phyloP scores from a whole-genome alignment of 2,888 invertebrate species.

The Caenorhabditis zanzibari region DNA sequence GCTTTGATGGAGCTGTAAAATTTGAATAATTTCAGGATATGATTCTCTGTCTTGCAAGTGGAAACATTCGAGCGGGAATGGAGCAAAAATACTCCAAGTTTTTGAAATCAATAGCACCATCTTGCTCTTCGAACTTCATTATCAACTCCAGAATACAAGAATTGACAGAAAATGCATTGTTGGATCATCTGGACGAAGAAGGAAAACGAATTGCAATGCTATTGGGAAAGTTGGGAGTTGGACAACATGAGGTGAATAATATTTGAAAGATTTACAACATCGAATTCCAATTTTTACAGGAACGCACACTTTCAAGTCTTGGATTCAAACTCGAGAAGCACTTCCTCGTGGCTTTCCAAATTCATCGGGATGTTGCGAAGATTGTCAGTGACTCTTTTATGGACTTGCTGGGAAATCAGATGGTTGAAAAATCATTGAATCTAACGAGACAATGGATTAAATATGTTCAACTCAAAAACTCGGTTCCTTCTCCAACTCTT shows the following conservation, averaged over 20 bases:
- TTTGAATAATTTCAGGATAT: slow-evolving; percentile 21
- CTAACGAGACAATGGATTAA: slow-evolving; percentile 51
- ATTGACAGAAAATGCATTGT: slow-evolving; percentile 38
- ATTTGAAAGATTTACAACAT: neutral
- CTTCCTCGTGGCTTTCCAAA: slow-evolving; percentile 64
- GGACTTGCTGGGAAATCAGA: slow-evolving; percentile 32
- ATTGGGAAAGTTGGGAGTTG: slow-evolving; percentile 26
- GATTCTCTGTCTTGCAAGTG: slow-evolving; percentile 37
- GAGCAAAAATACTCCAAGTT: slow-evolving; percentile 41
- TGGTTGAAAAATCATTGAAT: slow-evolving; percentile 57
- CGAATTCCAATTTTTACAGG: slow-evolving; percentile 11
- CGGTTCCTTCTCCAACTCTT: slow-evolving; percentile 49
- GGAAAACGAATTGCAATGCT: slow-evolving; percentile 43
- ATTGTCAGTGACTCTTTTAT: slow-evolving; percentile 66
- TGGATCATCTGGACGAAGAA: slow-evolving; percentile 60
- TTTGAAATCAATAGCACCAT: slow-evolving; percentile 42
- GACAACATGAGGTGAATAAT: slow-evolving; percentile 30
- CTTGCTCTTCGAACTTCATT: slow-evolving; percentile 51
- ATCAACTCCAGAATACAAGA: slow-evolving; percentile 47
- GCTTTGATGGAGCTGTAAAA: neutral
- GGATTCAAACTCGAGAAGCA: slow-evolving; percentile 63
- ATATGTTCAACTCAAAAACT: slow-evolving; percentile 47
- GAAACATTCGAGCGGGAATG: slow-evolving; percentile 31
- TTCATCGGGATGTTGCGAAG: slow-evolving; percentile 69
- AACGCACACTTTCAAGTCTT: slow-evolving; percentile 41